Base-by-base conservation (phyloP, 2,113 vertebrate species). In the Psilopsiagon aurifrons region DNA sequence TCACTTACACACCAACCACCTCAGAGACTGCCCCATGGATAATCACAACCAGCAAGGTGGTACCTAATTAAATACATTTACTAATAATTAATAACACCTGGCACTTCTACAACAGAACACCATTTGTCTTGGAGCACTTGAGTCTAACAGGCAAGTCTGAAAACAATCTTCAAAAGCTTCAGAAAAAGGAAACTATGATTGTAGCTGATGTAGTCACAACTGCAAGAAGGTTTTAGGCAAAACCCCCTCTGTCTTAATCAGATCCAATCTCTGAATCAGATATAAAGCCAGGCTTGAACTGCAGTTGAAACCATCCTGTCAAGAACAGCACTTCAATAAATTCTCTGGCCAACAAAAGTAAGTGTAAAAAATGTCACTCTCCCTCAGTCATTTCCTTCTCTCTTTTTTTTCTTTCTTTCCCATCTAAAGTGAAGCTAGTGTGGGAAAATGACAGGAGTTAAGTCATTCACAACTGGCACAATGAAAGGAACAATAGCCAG, bases 271-370 rank as follows among this genome's bases (percentile, higher is more conserved):
- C 52, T 84, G 66, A 63, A n/a, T 94, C 64, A 78, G 80, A 80
- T 83, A 62, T 84, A 46, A 95, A n/a, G 24, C 76, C 54, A 92
- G 62, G 23, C 60, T 88, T 75, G 69, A 93, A 95, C 8, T 82
- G 80, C 77, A 93, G 35, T 82, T 90, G 88, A 97, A 96, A 93
- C 76, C 31, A 69, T 35, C 55, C 77, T 91, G 91, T 87, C 96
- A 96, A 91, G 57, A 96, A 75, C 62, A 93, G 86, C 69, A 86
- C 83, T 96, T 88, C 81, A 96, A 86, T 96, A 93, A 90, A 94
- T 96, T 88, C 51, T 85, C 73, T 59, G 43, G 83, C 91, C 88
- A 87, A 94, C 90, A 95, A 88, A 92, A 91, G 47, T 59, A 96
- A 93, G 75, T 86, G 90, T 75, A 46, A 86, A 96, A 96, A 92